Conservation (phyloP, 1,140 invertebrate species). For the Macrotrachela quadricornifera region DNA sequence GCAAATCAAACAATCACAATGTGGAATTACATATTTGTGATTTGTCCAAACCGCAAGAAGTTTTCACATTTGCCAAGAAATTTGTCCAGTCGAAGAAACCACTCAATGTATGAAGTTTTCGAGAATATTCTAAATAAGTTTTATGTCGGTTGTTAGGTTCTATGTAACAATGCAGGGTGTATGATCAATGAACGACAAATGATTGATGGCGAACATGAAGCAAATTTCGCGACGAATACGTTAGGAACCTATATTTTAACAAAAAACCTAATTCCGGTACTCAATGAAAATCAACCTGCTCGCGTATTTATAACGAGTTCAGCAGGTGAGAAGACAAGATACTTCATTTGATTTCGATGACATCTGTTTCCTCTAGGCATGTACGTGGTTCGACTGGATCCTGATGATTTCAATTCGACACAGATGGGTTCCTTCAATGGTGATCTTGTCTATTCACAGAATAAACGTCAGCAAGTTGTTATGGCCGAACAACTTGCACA, state of each 20-base stretch:
- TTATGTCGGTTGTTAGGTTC: slow-evolving; percentile 1
- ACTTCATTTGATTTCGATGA: slow-evolving; percentile 6
- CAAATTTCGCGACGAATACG: slow-evolving; percentile 35
- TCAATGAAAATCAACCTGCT: slow-evolving; percentile 19
- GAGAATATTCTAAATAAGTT: not conserved
- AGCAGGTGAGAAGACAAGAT: not conserved
- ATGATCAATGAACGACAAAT: slow-evolving; percentile 28
- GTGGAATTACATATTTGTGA: slow-evolving; percentile 32
- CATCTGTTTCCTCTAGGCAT: slow-evolving; percentile 33
- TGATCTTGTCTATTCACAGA: slow-evolving; percentile 34
- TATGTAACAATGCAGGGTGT: slow-evolving; percentile 36
- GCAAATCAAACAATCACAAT: slow-evolving; percentile 14
- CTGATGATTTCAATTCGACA: slow-evolving; percentile 30
- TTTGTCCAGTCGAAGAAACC: slow-evolving; percentile 22
- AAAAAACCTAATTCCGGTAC: slow-evolving; percentile 21
- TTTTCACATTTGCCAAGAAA: slow-evolving; percentile 25
- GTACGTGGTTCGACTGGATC: slow-evolving; percentile 31
- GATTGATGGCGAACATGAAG: slow-evolving; percentile 30
- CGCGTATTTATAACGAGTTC: slow-evolving; percentile 17
- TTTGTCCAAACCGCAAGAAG: slow-evolving; percentile 27
- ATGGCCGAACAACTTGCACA: slow-evolving; percentile 32
- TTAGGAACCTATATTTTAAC: slow-evolving; percentile 31
- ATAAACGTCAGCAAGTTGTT: slow-evolving; percentile 34
- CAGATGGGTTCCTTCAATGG: slow-evolving; percentile 32
- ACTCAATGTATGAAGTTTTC: slow-evolving; percentile 24